Base-by-base conservation (phyloP, 1,140 invertebrate species). In the Dufourea novaeangliae region DNA sequence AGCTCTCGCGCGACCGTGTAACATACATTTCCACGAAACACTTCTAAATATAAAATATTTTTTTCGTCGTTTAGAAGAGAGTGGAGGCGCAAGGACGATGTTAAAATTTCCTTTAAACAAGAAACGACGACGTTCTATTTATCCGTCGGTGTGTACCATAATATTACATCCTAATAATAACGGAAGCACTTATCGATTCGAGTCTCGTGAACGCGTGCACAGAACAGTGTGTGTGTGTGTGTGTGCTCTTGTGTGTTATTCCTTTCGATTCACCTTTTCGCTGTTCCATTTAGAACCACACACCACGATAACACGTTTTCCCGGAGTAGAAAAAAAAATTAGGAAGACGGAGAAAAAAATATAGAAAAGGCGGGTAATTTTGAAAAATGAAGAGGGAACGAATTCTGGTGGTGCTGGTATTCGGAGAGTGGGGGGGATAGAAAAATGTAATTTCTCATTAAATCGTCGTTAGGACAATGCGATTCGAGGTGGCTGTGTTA, bases 401-500 rank as follows among this genome's bases (percentile, higher is more conserved):
- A 75, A 75, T 68, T 68, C 17, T 12, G n/a, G n/a, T n/a, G n/a
- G n/a, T n/a, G n/a, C n/a, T n/a, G n/a, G n/a, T n/a, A n/a, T n/a
- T 2, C 8, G n/a, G 11, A 37, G 34, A 11, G 34, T 1, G 34
- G 57, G 34, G 59, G 0, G 10, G 1, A 6, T 12, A 44, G 80
- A 62, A 75, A 29, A 69, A 72, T 75, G 72, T 83, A 85, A 85
- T 88, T 85, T 84, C 80, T 83, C 84, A 86, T 87, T 86, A 88
- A 89, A 87, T 88, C 82, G 78, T 86, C 81, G 84, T 89, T 87
- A 86, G 75, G 79, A 89, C 86, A 90, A 89, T 89, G 82, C 70
- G 73, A 88, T 80, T 83, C 80, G 67, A 85, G 84, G 87, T 88
- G 81, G 87, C 88, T 88, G 86, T 86, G 87, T 92, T 90, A 90